Evolutionary conservation across 2,888 invertebrate species (phyloP), one percentile per base, ranked within the genome.

Genomic region (Mythimna ferrago): DNA sequence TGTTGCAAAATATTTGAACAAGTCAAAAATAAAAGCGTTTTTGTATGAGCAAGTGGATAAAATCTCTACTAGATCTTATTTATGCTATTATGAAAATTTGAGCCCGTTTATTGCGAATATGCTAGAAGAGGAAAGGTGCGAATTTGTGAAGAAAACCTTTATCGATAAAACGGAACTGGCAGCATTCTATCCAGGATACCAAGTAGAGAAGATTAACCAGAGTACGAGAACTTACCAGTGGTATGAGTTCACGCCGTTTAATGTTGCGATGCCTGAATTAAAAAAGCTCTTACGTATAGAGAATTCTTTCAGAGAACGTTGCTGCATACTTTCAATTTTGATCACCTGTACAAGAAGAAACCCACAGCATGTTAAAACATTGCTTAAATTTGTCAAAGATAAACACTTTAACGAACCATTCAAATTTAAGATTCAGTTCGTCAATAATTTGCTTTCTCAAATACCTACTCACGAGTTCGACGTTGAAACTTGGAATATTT

Each of bases 361-460:
- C 64, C 78, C 76, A 53, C 76, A 89, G 60, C 77, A 93, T 71
- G 72, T 93, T 26, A 86, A 89, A 51, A 82, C 84, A n/a, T 68
- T 95, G 0, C 71, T 95, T 0, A 86, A 92, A 68, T 92, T 89
- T 82, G 93, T 92, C 76, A 82, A 87, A 14, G 90, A 92, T 7
- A 92, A 91, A 73, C 94, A 94, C 78, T 92, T 93, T 21, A 95
- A 95, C 70, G 95, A 95, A 85, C 88, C 93, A 0, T 90, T 91
- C 16, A 91, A 91, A 75, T 93, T 91, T 58, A 94, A 94, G 84
- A 85, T 88, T 32, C 85, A 91, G 21, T 94, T 95, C 72, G 80
- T 94, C 0, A 89, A 92, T 71, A 84, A 75, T 38, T 64, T 95
- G 2, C 56, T 95, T 6, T 82, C 86, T 4, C 82, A 90, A 77